phyloP scores from a whole-genome alignment of 2,888 invertebrate species.

The Mimumesa dahlbomi region DNA sequence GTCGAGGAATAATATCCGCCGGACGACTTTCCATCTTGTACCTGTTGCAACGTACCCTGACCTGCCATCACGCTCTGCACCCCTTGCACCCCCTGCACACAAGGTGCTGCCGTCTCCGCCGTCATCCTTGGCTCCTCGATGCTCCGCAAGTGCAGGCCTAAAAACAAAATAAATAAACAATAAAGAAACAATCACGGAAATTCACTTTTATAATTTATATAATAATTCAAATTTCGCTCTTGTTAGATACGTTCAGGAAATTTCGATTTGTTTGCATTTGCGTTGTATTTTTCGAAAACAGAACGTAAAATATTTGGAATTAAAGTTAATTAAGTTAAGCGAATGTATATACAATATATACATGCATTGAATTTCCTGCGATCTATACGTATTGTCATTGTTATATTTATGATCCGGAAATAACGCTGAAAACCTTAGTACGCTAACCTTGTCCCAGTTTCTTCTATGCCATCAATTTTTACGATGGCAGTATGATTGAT shows the following conservation, averaged over 20 bases:
- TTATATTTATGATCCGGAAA: no score
- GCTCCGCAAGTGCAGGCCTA: constrained; percentile 93
- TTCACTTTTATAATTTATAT: no score
- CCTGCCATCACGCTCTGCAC: constrained; percentile 78
- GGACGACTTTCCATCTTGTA: constrained; percentile 70
- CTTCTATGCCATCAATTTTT: constrained; percentile 25
- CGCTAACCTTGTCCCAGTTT: no score
- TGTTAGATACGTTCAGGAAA: no score
- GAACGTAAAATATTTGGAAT: not conserved
- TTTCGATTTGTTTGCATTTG: not conserved
- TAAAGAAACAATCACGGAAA: no score
- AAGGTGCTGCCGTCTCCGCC: constrained; percentile 84
- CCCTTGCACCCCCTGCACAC: constrained; percentile 86
- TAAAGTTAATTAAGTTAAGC: not conserved
- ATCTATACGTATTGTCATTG: not conserved
- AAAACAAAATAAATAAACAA: no score
- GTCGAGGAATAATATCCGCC: constrained; percentile 71
- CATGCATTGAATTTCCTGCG: not conserved
- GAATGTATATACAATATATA: not conserved
- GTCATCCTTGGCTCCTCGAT: constrained; percentile 90
- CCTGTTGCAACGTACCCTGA: constrained; percentile 71
- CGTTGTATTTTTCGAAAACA: not conserved
- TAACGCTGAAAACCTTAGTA: no score
- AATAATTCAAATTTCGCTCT: no score
- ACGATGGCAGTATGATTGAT: not conserved